These are phyloP conservation scores for Lampris megalopsis DNA, from an alignment of 2,113 vertebrate genomes.

Conservation along the genomic window DNA sequence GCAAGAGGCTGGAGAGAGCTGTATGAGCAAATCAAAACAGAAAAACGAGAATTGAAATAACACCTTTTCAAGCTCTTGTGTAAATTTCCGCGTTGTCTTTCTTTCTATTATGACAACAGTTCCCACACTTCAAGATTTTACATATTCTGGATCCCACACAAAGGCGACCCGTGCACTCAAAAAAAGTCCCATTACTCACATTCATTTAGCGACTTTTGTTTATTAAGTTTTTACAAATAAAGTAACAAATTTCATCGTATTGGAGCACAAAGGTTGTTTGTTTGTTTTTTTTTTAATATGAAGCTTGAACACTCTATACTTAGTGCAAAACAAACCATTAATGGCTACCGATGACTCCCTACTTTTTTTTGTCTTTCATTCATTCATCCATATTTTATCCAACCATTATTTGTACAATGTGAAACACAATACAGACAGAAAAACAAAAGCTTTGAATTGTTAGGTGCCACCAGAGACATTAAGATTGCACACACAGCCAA, in stretches of 20 bases:
- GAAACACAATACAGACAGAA: slow-evolving; percentile 87
- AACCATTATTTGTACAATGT: slow-evolving; percentile 86
- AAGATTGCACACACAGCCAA: slow-evolving; percentile 84
- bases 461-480: slow-evolving; percentile 72
- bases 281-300: slow-evolving; percentile 68
- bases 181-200: slow-evolving; percentile 4
- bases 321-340: slow-evolving; percentile 91
- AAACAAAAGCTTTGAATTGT: slow-evolving; percentile 70
- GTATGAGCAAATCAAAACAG: neutral
- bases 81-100: no score
- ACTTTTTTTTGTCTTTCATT: slow-evolving; percentile 82
- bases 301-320: slow-evolving; percentile 87
- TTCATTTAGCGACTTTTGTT: slow-evolving; percentile 88
- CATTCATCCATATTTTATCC: slow-evolving; percentile 68
- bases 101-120: no score
- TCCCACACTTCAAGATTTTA: no score
- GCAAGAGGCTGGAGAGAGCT: no score
- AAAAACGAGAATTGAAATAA: neutral
- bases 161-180: neutral
- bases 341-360: slow-evolving; percentile 85
- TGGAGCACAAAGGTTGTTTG: slow-evolving; percentile 82
- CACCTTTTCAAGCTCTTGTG: no score
- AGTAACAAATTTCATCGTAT: slow-evolving; percentile 86
- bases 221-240: slow-evolving; percentile 89
- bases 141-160: no score